Percentiles rank a stretch among this genome's conserved stretches.
These are phyloP conservation scores for Zeus faber DNA, from an alignment of 2,113 vertebrate species.

Conservation along the genomic window DNA sequence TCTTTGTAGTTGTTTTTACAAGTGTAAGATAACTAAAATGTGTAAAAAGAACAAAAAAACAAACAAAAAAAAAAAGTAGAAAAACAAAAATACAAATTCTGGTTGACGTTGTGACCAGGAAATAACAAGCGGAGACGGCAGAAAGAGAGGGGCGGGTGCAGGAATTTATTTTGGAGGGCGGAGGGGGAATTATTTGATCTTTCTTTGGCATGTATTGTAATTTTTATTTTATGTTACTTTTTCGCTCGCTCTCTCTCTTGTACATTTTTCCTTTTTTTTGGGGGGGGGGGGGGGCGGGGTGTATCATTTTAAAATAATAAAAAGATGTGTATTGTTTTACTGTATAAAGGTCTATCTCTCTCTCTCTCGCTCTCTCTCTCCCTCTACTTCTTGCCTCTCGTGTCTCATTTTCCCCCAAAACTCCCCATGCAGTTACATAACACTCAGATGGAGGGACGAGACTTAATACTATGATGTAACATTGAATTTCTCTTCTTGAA, in stretches of 20 bases:
- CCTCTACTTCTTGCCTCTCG: slow-evolving; percentile 11
- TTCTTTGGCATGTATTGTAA: slow-evolving; percentile 65
- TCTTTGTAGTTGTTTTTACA: slow-evolving; percentile 58
- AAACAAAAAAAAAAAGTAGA: too few relatives aligned
- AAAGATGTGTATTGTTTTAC: slow-evolving; percentile 69
- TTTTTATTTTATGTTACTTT: slow-evolving; percentile 75
- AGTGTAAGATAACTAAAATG: slow-evolving; percentile 72
- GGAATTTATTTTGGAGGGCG: slow-evolving; percentile 28
- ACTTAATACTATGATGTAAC: slow-evolving; percentile 79
- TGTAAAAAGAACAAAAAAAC: slow-evolving; percentile 24
- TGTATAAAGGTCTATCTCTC: slow-evolving; percentile 64
- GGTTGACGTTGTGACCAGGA: slow-evolving; percentile 17
- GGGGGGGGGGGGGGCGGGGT: slow-evolving; percentile 49
- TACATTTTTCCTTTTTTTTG: slow-evolving; percentile 59
- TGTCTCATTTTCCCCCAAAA: slow-evolving; percentile 22
- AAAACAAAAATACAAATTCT: too few relatives aligned
- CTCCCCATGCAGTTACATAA: slow-evolving; percentile 63
- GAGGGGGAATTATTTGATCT: slow-evolving; percentile 47
- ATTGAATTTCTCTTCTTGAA: slow-evolving; percentile 66
- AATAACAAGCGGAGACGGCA: slow-evolving; percentile 13
- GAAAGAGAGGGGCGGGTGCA: slow-evolving; percentile 18
- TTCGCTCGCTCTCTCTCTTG: slow-evolving; percentile 54
- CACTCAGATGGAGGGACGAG: slow-evolving; percentile 65
- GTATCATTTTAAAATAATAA: slow-evolving; percentile 66
- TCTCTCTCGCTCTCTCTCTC: slow-evolving; percentile 46